Conservation (phyloP, 2,888 invertebrate species). For the Drosophila multiciliata region DNA sequence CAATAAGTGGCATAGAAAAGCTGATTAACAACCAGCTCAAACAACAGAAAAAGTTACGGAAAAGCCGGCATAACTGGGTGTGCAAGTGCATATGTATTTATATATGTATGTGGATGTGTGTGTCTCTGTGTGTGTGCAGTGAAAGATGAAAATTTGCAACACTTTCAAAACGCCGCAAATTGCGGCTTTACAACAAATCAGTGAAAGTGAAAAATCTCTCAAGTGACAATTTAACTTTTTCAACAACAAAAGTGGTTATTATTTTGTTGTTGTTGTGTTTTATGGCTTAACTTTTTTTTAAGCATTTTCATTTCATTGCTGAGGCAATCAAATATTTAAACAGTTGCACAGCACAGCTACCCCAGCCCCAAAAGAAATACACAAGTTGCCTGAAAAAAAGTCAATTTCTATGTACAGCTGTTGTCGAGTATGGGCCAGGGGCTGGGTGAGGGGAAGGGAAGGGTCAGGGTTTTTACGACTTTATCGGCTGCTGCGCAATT, state of each 20-base stretch:
- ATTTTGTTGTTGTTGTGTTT: conserved; percentile 26
- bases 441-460: not conserved
- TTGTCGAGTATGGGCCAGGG: not conserved
- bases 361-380: not conserved
- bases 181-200: conserved; percentile 64
- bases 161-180: conserved; percentile 68
- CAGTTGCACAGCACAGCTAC: conserved; percentile 47
- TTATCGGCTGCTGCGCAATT: conserved; percentile 35
- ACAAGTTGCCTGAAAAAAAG: conserved; percentile 23
- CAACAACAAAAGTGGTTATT: conserved; percentile 48
- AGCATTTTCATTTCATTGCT: conserved; percentile 35
- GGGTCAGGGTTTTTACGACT: not conserved
- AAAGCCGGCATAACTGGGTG: conserved; percentile 47
- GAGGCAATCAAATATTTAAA: conserved; percentile 56
- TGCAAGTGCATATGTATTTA: conserved; percentile 2
- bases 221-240: conserved; percentile 73
- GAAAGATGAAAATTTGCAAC: conserved; percentile 68
- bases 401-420: conserved; percentile 35
- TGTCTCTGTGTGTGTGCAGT: conserved; percentile 37
- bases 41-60: conserved; percentile 42
- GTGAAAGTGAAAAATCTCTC: conserved; percentile 78
- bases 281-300: conserved; percentile 28
- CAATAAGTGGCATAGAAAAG: conserved; percentile 8
- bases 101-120: conserved; percentile 20
- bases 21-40: conserved; percentile 16